Evolutionary conservation across 2,888 invertebrate species (phyloP).

Genomic region (Tetramorium bicarinatum): DNA sequence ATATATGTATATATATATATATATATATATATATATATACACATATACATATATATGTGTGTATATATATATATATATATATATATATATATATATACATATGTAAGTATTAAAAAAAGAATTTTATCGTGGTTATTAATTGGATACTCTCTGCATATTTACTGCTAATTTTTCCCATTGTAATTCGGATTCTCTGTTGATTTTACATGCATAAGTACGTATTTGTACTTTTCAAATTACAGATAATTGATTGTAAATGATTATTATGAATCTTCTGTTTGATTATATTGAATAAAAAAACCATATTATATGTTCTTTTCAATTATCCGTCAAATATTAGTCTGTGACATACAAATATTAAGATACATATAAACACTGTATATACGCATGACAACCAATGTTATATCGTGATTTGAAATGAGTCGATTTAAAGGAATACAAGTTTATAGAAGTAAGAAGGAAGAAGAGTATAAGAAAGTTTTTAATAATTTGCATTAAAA

Average conservation of each 20-base stretch:
- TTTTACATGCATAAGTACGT: neutral
- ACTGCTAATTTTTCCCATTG: neutral
- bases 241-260: slow-evolving; percentile 36
- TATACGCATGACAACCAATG: neutral
- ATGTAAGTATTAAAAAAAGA: slow-evolving; percentile 25
- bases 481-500: neutral
- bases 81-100: slow-evolving; percentile 2
- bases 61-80: neutral
- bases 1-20: no score
- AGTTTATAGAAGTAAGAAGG: no score
- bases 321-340: neutral
- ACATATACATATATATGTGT: neutral
- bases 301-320: slow-evolving; percentile 32
- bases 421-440: neutral
- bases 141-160: slow-evolving; percentile 28
- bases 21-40: no score
- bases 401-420: neutral
- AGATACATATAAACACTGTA: neutral
- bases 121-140: slow-evolving; percentile 30
- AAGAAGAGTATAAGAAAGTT: neutral
- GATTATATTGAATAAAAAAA: slow-evolving; percentile 38
- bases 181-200: slow-evolving; percentile 1
- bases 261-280: slow-evolving; percentile 32
- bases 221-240: slow-evolving; percentile 32
- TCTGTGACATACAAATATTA: slow-evolving; percentile 1